Percentiles rank a stretch among this genome's conserved stretches.
Conservation (phyloP, 2,113 vertebrate species). For the Engystomops pustulosus region DNA sequence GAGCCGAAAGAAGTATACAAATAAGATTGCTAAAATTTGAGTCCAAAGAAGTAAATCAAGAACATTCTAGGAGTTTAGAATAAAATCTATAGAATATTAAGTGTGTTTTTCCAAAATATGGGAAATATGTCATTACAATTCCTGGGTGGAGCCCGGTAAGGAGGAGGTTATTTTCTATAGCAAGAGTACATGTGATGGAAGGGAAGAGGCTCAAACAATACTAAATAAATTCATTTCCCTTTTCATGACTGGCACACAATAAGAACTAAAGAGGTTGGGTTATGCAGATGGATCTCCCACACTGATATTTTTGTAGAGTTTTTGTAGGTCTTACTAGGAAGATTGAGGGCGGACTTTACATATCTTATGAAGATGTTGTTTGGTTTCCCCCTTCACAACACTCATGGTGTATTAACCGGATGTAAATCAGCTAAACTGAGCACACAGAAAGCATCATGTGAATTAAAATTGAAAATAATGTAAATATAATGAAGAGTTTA, state of each 20-base stretch:
- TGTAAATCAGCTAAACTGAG: too few relatives aligned
- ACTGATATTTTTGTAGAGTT: neutral
- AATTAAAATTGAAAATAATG: neutral
- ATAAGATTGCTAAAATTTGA: conserved; percentile 48
- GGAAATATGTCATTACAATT: neutral
- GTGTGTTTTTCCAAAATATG: neutral
- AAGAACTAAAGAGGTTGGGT: too few relatives aligned
- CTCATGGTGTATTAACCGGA: too few relatives aligned
- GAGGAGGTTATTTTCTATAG: neutral
- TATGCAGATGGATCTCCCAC: neutral
- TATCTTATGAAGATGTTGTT: neutral
- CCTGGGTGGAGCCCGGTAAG: neutral
- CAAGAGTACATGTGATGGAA: neutral
- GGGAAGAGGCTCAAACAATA: neutral
- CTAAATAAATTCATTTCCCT: neutral
- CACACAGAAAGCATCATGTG: neutral
- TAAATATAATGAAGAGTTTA: neutral
- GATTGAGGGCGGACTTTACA: neutral
- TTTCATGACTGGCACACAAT: neutral
- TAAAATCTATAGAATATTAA: too few relatives aligned
- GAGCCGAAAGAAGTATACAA: conserved; percentile 60
- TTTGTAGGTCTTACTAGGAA: too few relatives aligned
- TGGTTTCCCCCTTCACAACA: too few relatives aligned
- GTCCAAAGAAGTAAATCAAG: conserved; percentile 20
- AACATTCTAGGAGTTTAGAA: too few relatives aligned